phyloP scores from a whole-genome alignment of 2,113 vertebrate species.

The Columba livia region DNA sequence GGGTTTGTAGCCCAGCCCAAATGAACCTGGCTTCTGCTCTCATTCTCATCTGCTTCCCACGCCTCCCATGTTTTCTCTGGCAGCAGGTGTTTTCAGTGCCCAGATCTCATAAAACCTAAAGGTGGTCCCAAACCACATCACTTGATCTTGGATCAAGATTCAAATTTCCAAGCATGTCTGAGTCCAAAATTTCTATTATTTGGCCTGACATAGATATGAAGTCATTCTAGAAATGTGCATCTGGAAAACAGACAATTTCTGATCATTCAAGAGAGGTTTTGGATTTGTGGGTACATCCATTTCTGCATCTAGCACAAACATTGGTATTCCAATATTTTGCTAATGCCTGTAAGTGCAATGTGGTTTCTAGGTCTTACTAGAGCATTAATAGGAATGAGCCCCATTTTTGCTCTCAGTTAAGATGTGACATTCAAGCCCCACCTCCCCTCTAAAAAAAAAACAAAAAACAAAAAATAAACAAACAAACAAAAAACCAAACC shows the following conservation, averaged over 20 bases:
- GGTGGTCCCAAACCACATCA: not conserved
- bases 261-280: not conserved
- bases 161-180: not conserved
- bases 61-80: not conserved
- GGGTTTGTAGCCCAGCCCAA: not conserved
- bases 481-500: too few relatives aligned
- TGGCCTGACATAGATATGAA: not conserved
- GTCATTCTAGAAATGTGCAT: not conserved
- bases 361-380: not conserved
- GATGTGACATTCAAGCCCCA: not conserved
- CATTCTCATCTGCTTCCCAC: not conserved
- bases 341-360: not conserved
- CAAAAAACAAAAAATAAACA: too few relatives aligned
- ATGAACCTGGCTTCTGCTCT: not conserved
- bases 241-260: not conserved
- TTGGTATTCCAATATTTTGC: not conserved
- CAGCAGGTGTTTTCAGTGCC: not conserved
- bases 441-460: too few relatives aligned
- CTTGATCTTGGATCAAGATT: not conserved
- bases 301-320: not conserved
- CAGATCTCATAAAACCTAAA: not conserved
- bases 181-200: slow-evolving; percentile 11
- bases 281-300: not conserved
- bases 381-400: not conserved
- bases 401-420: not conserved